A percentile compares a stretch with the other conserved stretches of the same genome.
These are phyloP conservation scores for Pempheris klunzingeri DNA, from an alignment of 2,797 vertebrate species.

Conservation along the genomic window DNA sequence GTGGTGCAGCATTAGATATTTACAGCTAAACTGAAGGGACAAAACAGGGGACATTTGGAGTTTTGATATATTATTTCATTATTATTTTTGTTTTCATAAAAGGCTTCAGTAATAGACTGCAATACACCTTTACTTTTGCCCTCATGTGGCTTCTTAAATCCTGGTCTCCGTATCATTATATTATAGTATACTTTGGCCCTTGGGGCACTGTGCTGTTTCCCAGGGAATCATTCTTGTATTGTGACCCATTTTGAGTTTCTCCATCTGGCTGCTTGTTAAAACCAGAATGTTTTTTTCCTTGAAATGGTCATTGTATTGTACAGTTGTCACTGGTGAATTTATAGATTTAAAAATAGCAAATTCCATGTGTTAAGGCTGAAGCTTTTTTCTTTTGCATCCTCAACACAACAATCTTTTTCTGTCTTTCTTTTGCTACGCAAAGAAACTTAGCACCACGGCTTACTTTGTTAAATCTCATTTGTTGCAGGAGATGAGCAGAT, in stretches of 20 bases:
- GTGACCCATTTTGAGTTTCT: conserved; percentile 28
- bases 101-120: too few species aligned
- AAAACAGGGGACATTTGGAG: conserved; percentile 4
- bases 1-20: conserved; percentile 38
- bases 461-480: conserved; percentile 44
- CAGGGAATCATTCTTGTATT: conserved; percentile 11
- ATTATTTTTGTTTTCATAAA: too few species aligned
- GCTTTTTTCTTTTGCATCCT: conserved; percentile 7
- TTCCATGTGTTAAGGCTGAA: background rate
- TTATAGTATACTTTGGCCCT: conserved; percentile 33
- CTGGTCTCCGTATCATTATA: conserved; percentile 10
- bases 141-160: conserved; percentile 24
- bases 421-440: conserved; percentile 4
- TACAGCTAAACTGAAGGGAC: background rate
- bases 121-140: conserved; percentile 7
- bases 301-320: background rate
- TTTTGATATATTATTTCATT: too few species aligned
- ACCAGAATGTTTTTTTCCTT: background rate
- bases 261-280: conserved; percentile 16
- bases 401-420: conserved; percentile 7
- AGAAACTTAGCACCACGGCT: conserved; percentile 22
- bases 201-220: conserved; percentile 22
- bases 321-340: background rate
- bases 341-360: conserved; percentile 11
- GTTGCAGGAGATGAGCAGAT: conserved; percentile 48